Conservation (phyloP, 1,140 invertebrate species). For the Meloidogyne hapla region DNA sequence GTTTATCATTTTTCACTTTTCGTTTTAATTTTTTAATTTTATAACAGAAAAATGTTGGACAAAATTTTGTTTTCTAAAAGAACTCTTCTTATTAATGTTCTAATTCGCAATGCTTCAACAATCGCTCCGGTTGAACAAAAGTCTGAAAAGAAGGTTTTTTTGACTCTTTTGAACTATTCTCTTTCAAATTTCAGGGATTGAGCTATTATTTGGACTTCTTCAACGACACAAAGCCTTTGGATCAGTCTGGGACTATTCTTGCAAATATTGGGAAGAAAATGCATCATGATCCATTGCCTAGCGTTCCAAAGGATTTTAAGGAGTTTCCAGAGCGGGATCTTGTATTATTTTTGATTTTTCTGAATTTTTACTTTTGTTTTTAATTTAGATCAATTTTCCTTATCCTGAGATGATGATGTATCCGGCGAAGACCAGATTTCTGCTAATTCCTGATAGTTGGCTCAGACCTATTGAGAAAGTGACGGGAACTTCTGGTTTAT, state of each 20-base stretch:
- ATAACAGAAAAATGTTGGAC: not conserved
- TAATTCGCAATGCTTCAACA: not conserved
- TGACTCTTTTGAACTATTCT: not conserved
- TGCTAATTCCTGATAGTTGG: constrained; percentile 62
- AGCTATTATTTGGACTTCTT: not conserved
- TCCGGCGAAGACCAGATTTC: constrained; percentile 59
- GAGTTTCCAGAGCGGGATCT: constrained; percentile 61
- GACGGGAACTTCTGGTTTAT: constrained; percentile 57
- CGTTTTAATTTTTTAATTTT: not conserved
- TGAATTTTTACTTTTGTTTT: constrained; percentile 7
- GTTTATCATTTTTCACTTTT: no score
- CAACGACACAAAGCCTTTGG: not conserved
- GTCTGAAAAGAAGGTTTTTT: not conserved
- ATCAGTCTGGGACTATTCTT: constrained; percentile 58
- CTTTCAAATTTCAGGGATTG: not conserved
- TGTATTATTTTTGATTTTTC: constrained; percentile 36
- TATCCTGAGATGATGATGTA: constrained; percentile 57
- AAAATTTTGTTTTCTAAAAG: not conserved
- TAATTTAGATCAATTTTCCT: constrained; percentile 56
- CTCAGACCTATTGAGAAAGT: constrained; percentile 60
- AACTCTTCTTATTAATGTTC: not conserved
- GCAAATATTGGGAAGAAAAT: constrained; percentile 60
- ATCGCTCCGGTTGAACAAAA: not conserved
- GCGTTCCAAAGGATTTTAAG: constrained; percentile 59
- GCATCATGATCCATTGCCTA: constrained; percentile 52